These are phyloP conservation scores for Agrochola lota DNA, from an alignment of 2,888 invertebrate genomes.

Conservation along the genomic window DNA sequence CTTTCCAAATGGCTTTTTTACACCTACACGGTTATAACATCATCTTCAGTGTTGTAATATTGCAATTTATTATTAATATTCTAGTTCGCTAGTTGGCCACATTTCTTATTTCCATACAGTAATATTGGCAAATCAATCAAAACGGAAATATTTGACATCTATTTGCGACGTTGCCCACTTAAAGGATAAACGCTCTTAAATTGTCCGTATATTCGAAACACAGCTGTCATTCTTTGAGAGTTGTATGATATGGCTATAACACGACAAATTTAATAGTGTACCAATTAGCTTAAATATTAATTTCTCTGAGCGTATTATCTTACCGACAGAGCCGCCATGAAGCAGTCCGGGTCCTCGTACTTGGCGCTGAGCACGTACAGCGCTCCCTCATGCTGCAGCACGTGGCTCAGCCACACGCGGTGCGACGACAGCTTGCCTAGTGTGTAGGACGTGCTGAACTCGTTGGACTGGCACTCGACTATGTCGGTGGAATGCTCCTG, in stretches of 20 bases:
- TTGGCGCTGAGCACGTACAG: constrained; percentile 76
- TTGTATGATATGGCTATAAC: background rate
- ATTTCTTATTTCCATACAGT: too few relatives aligned
- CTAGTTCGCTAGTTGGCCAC: too few relatives aligned
- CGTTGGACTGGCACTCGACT: constrained; percentile 41
- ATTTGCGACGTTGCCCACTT: too few relatives aligned
- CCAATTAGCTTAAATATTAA: background rate
- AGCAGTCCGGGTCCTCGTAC: constrained; percentile 70
- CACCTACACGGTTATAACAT: too few relatives aligned
- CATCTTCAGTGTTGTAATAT: too few relatives aligned
- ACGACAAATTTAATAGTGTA: background rate
- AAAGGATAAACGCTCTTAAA: background rate
- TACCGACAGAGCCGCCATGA: constrained; percentile 72
- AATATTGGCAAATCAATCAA: too few relatives aligned
- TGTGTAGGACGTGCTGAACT: constrained; percentile 70
- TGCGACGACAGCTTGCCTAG: constrained; percentile 66
- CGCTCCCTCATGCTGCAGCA: constrained; percentile 63
- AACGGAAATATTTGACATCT: too few relatives aligned
- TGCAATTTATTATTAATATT: too few relatives aligned
- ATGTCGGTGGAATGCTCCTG: constrained; percentile 76
- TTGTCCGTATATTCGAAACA: constrained; percentile 46
- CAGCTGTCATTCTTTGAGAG: background rate
- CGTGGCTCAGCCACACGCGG: constrained; percentile 67
- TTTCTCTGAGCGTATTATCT: background rate
- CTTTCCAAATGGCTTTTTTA: too few relatives aligned